phyloP scores from a whole-genome alignment of 2,888 invertebrate genomes.

The Microctonus brassicae region DNA sequence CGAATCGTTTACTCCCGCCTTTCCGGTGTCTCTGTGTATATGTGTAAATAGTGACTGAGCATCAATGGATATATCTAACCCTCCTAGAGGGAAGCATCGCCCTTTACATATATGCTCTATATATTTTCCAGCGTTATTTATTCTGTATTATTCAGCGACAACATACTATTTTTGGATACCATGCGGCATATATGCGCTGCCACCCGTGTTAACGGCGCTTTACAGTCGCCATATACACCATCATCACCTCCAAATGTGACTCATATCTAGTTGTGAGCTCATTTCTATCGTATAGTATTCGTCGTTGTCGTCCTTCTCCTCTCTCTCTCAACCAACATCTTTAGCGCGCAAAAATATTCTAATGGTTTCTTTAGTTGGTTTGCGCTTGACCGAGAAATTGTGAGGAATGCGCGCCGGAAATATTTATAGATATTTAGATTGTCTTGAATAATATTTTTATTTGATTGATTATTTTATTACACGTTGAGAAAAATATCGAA shows the following conservation, averaged over 20 bases:
- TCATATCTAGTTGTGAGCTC: constrained; percentile 39
- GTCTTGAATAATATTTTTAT: too few species aligned
- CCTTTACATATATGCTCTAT: constrained; percentile 16
- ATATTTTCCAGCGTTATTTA: constrained; percentile 31
- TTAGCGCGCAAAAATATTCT: neutral
- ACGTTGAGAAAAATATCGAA: too few species aligned
- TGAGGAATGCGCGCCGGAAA: neutral
- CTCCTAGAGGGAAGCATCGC: neutral
- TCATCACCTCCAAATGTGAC: constrained; percentile 46
- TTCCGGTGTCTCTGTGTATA: neutral
- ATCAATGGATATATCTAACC: neutral
- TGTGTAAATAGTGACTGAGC: neutral
- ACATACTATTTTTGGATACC: constrained; percentile 30
- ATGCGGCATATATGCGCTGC: constrained; percentile 30
- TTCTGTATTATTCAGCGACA: constrained; percentile 22
- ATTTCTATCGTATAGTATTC: constrained; percentile 9
- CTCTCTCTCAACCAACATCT: neutral
- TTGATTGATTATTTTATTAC: too few species aligned
- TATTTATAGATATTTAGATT: neutral
- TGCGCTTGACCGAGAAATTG: constrained; percentile 1
- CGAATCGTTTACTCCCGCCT: neutral
- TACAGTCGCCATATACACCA: constrained; percentile 39
- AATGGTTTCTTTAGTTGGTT: neutral
- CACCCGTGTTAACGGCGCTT: constrained; percentile 35
- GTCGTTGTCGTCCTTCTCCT: too few species aligned